Evolutionary conservation across 2,797 vertebrate genomes (phyloP).

Genomic region (Phoxinus dragarum): DNA sequence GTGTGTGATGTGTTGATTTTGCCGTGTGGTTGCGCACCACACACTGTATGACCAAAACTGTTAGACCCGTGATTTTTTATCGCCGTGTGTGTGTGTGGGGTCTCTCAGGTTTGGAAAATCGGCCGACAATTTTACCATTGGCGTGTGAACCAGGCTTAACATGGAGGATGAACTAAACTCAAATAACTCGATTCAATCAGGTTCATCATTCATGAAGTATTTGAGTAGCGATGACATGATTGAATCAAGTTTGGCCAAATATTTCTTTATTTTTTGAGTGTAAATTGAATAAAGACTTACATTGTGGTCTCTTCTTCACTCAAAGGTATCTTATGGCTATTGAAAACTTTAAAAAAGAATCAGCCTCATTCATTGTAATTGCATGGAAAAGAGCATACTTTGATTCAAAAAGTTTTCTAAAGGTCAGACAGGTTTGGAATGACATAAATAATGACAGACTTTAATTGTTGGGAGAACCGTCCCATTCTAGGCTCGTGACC

Average conservation of each 20-base stretch:
- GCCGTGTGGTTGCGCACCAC: too few relatives aligned
- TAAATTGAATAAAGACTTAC: background rate
- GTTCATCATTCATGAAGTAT: background rate
- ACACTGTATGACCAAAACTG: too few relatives aligned
- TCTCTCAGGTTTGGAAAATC: too few relatives aligned
- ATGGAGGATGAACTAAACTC: background rate
- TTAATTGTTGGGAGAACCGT: background rate
- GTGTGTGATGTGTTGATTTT: too few relatives aligned
- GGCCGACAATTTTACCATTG: too few relatives aligned
- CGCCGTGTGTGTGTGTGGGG: too few relatives aligned
- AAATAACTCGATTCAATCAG: background rate
- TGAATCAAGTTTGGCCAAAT: background rate
- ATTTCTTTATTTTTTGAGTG: background rate
- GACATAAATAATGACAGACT: background rate
- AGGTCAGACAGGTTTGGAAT: background rate
- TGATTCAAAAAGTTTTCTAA: background rate
- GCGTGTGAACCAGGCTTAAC: too few relatives aligned
- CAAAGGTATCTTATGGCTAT: background rate
- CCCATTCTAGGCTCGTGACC: background rate
- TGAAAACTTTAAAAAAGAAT: background rate
- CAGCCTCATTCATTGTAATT: background rate
- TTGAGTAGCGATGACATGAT: background rate
- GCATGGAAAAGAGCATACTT: background rate
- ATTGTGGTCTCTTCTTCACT: background rate
- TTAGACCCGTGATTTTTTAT: too few relatives aligned